These are phyloP conservation scores for Malurus alboscapulatus DNA, from an alignment of 2,113 vertebrate genomes.

Conservation along the genomic window DNA sequence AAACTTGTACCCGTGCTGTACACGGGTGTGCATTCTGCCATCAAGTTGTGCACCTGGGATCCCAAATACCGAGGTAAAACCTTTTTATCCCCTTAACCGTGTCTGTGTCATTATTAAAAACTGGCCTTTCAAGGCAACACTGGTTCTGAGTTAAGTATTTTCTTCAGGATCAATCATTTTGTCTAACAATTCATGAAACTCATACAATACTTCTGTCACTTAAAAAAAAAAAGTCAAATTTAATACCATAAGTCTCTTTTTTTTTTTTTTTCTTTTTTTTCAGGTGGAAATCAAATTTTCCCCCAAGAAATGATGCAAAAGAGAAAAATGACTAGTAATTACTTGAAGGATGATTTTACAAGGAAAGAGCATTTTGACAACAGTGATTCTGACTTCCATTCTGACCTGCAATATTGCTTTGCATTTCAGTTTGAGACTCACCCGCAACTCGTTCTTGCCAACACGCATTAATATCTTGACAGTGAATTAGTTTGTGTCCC, in stretches of 20 bases:
- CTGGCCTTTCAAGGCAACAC: too few species aligned
- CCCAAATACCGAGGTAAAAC: too few species aligned
- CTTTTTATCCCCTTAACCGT: too few species aligned
- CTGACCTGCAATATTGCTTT: not conserved
- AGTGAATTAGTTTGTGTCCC: not conserved
- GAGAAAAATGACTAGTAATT: not conserved
- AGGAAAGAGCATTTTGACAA: not conserved
- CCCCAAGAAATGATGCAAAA: not conserved
- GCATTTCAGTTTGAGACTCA: not conserved
- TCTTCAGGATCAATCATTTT: not conserved
- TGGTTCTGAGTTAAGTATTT: not conserved
- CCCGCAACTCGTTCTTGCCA: not conserved
- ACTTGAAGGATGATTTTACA: not conserved
- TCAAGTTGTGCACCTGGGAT: too few species aligned
- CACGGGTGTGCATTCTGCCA: too few species aligned
- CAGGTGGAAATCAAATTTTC: not conserved
- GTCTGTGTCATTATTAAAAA: too few species aligned
- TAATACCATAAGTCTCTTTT: not conserved
- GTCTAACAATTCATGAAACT: not conserved
- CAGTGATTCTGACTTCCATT: not conserved
- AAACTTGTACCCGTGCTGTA: too few species aligned
- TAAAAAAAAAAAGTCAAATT: not conserved
- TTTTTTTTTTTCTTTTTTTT: not conserved
- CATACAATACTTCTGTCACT: not conserved
- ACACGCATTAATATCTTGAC: not conserved